Percentiles rank a stretch among this genome's conserved stretches.
Conservation (phyloP, 2,797 vertebrate genomes). For the Sebastes hopkinsi region DNA sequence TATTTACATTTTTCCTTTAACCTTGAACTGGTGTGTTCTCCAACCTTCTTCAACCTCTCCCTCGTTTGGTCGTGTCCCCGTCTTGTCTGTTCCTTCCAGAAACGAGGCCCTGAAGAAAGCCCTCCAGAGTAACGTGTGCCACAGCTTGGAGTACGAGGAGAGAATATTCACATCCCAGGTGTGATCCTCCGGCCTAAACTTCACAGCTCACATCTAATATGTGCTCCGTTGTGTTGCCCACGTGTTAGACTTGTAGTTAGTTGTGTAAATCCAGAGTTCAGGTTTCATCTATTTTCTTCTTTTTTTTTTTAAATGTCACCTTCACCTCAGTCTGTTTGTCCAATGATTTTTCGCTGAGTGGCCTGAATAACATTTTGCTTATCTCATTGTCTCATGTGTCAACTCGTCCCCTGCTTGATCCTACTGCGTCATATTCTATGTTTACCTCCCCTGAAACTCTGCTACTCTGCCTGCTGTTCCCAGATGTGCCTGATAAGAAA, state of each 20-base stretch:
- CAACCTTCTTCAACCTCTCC: neutral
- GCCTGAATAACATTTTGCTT: slow-evolving; percentile 6
- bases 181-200: slow-evolving; percentile 8
- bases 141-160: slow-evolving; percentile 82
- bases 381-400: slow-evolving; percentile 25
- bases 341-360: slow-evolving; percentile 7
- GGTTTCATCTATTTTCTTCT: neutral
- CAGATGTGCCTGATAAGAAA: slow-evolving; percentile 91
- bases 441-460: slow-evolving; percentile 4
- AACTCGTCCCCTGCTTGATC: neutral
- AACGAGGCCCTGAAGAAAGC: slow-evolving; percentile 82
- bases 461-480: slow-evolving; percentile 44
- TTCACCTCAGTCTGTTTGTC: neutral
- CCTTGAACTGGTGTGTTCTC: neutral
- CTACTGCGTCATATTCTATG: slow-evolving; percentile 12
- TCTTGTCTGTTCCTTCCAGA: slow-evolving; percentile 70
- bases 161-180: slow-evolving; percentile 84
- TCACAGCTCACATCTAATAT: slow-evolving; percentile 26
- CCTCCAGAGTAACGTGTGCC: slow-evolving; percentile 79
- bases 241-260: neutral
- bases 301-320: neutral
- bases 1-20: neutral
- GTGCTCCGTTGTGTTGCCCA: neutral
- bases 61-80: neutral
- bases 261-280: neutral